A percentile compares a stretch with the other conserved stretches of the same genome.
phyloP scores from a whole-genome alignment of 92 coral and sea anemone species.

The Paramuricea clavata region DNA sequence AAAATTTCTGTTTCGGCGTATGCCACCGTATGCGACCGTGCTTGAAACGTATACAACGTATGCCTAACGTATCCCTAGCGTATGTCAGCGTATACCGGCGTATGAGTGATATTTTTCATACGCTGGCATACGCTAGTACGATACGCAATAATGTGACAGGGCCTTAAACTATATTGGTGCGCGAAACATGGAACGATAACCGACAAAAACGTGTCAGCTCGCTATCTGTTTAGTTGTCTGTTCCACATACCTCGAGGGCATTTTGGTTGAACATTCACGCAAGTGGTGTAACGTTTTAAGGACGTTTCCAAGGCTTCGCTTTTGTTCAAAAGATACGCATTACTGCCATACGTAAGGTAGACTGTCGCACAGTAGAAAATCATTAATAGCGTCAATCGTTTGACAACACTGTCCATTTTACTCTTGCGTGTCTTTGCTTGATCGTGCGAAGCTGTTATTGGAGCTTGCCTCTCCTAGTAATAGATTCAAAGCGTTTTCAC shows the following conservation, averaged over 20 bases:
- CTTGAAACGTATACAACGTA: too few species aligned
- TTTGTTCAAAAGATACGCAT: slow-evolving; percentile 66
- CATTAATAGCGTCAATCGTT: slow-evolving; percentile 84
- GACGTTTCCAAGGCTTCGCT: slow-evolving; percentile 54
- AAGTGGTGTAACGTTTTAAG: slow-evolving; percentile 58
- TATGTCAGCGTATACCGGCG: too few species aligned
- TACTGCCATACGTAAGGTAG: slow-evolving; percentile 74
- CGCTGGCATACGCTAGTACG: too few species aligned
- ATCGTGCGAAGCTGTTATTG: slow-evolving; percentile 21
- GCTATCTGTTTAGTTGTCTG: too few species aligned
- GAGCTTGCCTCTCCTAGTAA: slow-evolving; percentile 21
- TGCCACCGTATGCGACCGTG: too few species aligned
- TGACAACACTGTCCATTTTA: slow-evolving; percentile 76
- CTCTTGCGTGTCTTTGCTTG: slow-evolving; percentile 75
- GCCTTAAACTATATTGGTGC: too few species aligned
- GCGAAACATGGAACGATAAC: too few species aligned
- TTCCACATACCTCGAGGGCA: slow-evolving; percentile 38
- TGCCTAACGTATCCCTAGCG: too few species aligned
- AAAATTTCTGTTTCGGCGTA: too few species aligned
- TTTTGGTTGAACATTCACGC: slow-evolving; percentile 52
- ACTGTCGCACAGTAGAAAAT: slow-evolving; percentile 73
- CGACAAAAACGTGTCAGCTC: too few species aligned
- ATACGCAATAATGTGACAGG: too few species aligned
- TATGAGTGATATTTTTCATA: too few species aligned
- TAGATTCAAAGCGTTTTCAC: background rate